phyloP scores from a whole-genome alignment of 64 coral and sea anemone species.

The Pocillopora verrucosa region DNA sequence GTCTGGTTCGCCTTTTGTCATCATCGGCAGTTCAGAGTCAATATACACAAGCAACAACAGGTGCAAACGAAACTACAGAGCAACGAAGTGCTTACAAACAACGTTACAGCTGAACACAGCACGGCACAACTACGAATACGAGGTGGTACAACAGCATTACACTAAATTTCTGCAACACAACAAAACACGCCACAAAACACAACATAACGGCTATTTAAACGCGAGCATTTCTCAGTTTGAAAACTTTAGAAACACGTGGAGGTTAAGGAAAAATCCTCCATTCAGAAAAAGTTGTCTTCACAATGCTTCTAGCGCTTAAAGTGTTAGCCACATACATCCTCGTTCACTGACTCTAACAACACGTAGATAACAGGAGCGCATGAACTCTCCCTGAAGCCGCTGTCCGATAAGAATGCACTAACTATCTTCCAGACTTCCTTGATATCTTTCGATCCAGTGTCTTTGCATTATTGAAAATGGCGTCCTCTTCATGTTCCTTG shows the following conservation, averaged over 20 bases:
- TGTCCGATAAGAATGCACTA: not conserved
- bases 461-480: too few relatives aligned
- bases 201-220: not conserved
- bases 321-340: not conserved
- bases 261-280: conserved; percentile 33
- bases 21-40: conserved; percentile 53
- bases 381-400: not conserved
- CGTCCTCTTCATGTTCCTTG: too few relatives aligned
- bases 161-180: too few relatives aligned
- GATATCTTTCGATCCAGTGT: too few relatives aligned
- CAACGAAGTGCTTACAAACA: not conserved
- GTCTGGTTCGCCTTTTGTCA: conserved; percentile 71
- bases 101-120: not conserved
- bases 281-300: conserved; percentile 48
- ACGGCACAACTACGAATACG: not conserved
- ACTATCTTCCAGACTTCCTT: not conserved
- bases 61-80: not conserved
- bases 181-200: not conserved
- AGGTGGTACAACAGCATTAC: too few relatives aligned
- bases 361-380: not conserved
- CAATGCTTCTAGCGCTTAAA: conserved; percentile 68
- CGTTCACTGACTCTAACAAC: not conserved
- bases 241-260: conserved; percentile 80
- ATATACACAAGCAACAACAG: not conserved
- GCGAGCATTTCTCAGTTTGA: conserved; percentile 80